phyloP scores from a whole-genome alignment of 2,797 vertebrate species.

The Ctenopoma kingsleyae region DNA sequence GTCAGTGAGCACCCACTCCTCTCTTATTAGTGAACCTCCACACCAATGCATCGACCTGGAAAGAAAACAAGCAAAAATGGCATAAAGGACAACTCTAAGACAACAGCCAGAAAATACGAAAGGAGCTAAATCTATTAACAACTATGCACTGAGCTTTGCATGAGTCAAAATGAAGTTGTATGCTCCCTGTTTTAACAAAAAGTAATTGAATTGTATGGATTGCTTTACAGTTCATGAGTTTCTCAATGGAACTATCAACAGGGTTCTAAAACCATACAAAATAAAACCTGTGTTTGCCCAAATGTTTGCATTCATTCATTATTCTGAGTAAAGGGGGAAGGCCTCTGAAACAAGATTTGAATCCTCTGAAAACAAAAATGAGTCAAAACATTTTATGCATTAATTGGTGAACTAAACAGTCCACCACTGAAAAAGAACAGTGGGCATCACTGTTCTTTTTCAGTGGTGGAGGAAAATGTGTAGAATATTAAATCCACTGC shows the following conservation, averaged over 20 bases:
- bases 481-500: slow-evolving; percentile 31
- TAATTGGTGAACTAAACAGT: background rate
- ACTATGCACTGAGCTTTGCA: background rate
- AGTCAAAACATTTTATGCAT: slow-evolving; percentile 15
- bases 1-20: slow-evolving; percentile 96
- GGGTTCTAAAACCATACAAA: background rate
- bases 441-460: slow-evolving; percentile 19
- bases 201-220: no score
- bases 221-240: no score
- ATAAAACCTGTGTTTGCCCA: background rate
- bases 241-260: background rate
- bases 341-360: slow-evolving; percentile 7
- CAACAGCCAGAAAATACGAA: background rate
- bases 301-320: slow-evolving; percentile 5
- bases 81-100: slow-evolving; percentile 1
- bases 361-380: background rate
- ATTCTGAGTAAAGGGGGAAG: no score
- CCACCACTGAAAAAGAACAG: no score
- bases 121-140: background rate
- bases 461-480: slow-evolving; percentile 22
- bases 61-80: slow-evolving; percentile 30
- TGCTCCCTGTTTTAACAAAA: background rate
- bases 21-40: slow-evolving; percentile 94
- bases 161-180: background rate
- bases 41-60: slow-evolving; percentile 93